Evolutionary conservation across 1,140 invertebrate species (phyloP), one percentile per base, ranked within the genome.

Genomic region (Ostrea denselamellosa): DNA sequence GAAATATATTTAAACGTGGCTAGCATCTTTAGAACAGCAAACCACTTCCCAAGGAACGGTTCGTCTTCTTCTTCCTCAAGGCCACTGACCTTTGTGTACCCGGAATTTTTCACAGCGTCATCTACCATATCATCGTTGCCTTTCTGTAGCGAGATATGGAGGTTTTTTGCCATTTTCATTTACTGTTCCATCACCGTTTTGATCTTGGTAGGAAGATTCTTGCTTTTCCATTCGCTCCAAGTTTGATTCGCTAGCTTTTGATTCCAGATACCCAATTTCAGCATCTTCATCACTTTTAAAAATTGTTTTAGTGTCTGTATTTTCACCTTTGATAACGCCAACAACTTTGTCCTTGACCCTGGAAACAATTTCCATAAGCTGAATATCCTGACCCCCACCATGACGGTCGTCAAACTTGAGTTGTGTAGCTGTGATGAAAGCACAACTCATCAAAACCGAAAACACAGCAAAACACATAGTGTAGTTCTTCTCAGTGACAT

Each of bases 391-490:
- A n/a, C 86, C 88, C 5, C 89, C 89, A 22, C 82, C 88, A 81
- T 94, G 91, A 84, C 95, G 95, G 68, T 94, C 93, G 58, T 90
- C 90, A 96, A 96, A 90, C 91, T 90, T 94, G 86, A 97, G 95
- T 95, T 98, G 98, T 0, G 98, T 98, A 0, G 99, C 98, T 12
- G 97, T 97, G 52, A 99, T 97, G 19, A 99, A 96, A 1, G 99
- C 98, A 85, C 97, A 98, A 2, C 97, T 97, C 98, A 99, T 99
- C 1, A 99, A 96, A 12, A 99, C 98, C 34, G 98, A 98, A 95
- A 99, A 99, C 19, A 98, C 98, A 0, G 98, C 98, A 95, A 99
- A 99, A 95, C 99, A 99, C 81, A 99, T 98, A 5, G 98, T 99
- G 94, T 99, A 99, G 94, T 99, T 99, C 93, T 99, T 98, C 86